These are phyloP conservation scores for Trichopria drosophilae DNA, from an alignment of 2,888 invertebrate genomes.

Conservation along the genomic window DNA sequence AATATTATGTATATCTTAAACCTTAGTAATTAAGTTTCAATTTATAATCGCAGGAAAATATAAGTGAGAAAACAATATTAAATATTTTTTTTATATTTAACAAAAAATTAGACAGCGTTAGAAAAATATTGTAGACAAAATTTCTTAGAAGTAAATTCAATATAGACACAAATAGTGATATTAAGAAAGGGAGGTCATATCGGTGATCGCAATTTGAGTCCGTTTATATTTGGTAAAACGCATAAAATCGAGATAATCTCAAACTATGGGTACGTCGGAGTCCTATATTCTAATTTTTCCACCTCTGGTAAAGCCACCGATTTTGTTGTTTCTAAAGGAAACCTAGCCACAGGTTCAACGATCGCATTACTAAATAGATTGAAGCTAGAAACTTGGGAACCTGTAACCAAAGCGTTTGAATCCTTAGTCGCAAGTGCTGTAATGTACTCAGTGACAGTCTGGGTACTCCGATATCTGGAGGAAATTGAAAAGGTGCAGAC, in stretches of 20 bases:
- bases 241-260: neutral
- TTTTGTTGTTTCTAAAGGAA: conserved; percentile 4
- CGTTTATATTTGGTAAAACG: neutral
- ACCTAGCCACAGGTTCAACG: neutral
- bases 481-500: neutral
- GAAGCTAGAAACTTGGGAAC: too few species aligned
- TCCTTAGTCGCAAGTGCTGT: too few species aligned
- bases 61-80: too few species aligned
- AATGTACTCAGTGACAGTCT: too few species aligned
- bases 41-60: too few species aligned
- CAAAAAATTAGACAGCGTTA: neutral
- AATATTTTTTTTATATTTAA: too few species aligned
- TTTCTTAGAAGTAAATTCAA: neutral
- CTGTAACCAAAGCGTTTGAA: too few species aligned
- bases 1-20: too few species aligned
- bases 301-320: neutral
- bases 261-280: neutral
- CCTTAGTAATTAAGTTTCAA: too few species aligned
- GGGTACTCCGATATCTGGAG: too few species aligned
- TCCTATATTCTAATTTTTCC: neutral
- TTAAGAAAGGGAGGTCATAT: neutral
- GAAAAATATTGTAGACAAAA: conserved; percentile 2
- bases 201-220: too few species aligned
- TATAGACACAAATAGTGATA: conserved; percentile 1
- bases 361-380: neutral